Percentiles rank a stretch among this genome's conserved stretches.
phyloP scores from a whole-genome alignment of 1,140 invertebrate genomes.

The Campoletis sonorensis region DNA sequence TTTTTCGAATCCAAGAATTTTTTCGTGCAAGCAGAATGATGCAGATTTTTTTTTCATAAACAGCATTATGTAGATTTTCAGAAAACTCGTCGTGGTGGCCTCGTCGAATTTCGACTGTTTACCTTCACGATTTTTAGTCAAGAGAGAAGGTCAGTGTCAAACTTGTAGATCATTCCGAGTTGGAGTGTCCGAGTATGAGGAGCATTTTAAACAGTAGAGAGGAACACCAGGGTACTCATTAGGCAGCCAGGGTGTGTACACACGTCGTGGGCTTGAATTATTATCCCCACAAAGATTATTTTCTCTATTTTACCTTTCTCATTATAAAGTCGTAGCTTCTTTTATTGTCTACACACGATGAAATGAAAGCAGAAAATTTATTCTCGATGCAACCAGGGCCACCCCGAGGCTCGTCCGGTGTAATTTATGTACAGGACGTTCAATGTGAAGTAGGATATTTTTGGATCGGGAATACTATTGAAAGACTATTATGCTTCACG shows the following conservation, averaged over 20 bases:
- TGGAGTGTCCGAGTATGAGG: not conserved
- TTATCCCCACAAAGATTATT: not conserved
- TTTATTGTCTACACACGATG: not conserved
- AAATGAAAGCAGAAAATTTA: conserved; percentile 46
- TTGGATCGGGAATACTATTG: not conserved
- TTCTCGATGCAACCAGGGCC: conserved; percentile 40
- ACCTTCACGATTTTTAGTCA: not conserved
- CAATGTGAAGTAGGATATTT: not conserved
- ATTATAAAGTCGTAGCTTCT: not conserved
- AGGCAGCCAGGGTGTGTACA: conserved; percentile 1
- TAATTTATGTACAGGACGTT: conserved; percentile 11
- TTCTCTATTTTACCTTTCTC: conserved; percentile 44
- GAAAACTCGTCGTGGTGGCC: not conserved
- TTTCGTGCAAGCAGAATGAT: too few species aligned
- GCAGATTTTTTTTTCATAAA: too few species aligned
- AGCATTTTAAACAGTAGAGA: not conserved
- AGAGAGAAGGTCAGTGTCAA: not conserved
- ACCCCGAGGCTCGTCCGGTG: conserved; percentile 23
- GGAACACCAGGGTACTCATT: not conserved
- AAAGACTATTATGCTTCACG: too few species aligned
- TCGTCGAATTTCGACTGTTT: not conserved
- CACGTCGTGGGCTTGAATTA: conserved; percentile 24
- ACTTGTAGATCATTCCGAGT: conserved; percentile 1
- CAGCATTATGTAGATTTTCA: not conserved
- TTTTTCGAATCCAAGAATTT: too few species aligned